Base-by-base conservation (phyloP, 2,888 invertebrate species). In the Ectropis crepuscularia region DNA sequence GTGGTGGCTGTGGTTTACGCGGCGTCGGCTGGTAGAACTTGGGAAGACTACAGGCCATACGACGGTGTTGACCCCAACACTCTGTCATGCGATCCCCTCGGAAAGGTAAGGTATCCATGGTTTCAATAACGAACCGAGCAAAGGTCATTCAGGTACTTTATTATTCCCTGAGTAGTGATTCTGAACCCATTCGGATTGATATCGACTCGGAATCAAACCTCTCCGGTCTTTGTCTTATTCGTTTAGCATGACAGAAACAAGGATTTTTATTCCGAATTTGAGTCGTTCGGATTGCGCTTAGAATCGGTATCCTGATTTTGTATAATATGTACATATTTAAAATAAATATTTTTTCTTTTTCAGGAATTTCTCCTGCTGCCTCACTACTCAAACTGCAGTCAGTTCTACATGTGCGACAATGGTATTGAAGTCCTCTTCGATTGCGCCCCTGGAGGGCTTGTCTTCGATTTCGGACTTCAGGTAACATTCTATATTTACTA, bases 381-480 rank as follows among this genome's bases (percentile, higher is more conserved):
- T n/a, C n/a, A n/a, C n/a, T 68, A 86, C 68, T 70, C 69, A 0
- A 81, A 89, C 61, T 92, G 92, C 71, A 62, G 62, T 11, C 85
- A 83, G 67, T 92, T 81, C 82, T 89, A 66, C 78, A 85, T 83
- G 79, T 92, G 92, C 61, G 80, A 73, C 0, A 82, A 91, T 12
- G 92, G 92, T 0, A 50, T 74, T 0, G 91, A 92, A 48, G 83
- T 88, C 0, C 81, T 81, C 42, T 80, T 83, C 57, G 41, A 11
- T 0, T 92, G 92, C 42, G 61, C 76, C 0, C 69, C 68, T 0
- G 67, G 6, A 0, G 0, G 62, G 0, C 68, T 81, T 0, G 73
- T 81, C 53, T 92, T 92, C 69, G 88, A 90, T 50, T 92, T 90
- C 38, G 76, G 73, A 37, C 5, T 65, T 0, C 92, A 92, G 88